Evolutionary conservation across 2,888 invertebrate species (phyloP), one percentile per base, ranked within the genome.

Genomic region (Abscondita cerata): DNA sequence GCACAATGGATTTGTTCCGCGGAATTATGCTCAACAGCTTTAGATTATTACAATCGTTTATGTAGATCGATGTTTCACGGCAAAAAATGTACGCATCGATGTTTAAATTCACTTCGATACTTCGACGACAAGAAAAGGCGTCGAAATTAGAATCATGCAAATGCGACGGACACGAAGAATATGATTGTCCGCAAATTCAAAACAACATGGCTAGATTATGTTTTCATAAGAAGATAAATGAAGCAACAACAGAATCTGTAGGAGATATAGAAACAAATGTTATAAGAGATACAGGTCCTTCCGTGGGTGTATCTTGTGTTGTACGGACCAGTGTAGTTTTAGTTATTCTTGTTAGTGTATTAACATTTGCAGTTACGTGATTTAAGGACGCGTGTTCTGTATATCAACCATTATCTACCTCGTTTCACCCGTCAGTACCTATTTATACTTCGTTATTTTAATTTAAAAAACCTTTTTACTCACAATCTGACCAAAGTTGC

Each of bases 1-100:
- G 93, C 93, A 0, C 88, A 90, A 71, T 87, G 89, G 83, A 91
- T 94, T 71, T 94, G 93, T 78, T 83, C 86, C 33, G 92, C 92
- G 0, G 92, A 94, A 78, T 83, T 88, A 47, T 94, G 94, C 73
- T 85, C 89, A 47, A 90, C 88, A 2, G 94, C 93, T 0, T 81
- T 93, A 9, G 84, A 85, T 40, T 93, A 89, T 83, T 93, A 93
- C 81, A 85, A 89, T 73, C 83, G 84, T 51, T 83, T 87, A 73
- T 94, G 93, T 81, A 85, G 87, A 55, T 86, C 88, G 63, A 90
- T 93, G 87, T 90, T 92, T 77, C 84, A 84, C 63, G 93, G 93
- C 4, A 86, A 86, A 73, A 88, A 87, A 76, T 94, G 93, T 80
- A 89, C 91, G 8, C 83, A 85, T 65, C 84, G 90, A 60, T 94